Conservation (phyloP, 1,140 invertebrate genomes). For the Oscheius sp. region DNA sequence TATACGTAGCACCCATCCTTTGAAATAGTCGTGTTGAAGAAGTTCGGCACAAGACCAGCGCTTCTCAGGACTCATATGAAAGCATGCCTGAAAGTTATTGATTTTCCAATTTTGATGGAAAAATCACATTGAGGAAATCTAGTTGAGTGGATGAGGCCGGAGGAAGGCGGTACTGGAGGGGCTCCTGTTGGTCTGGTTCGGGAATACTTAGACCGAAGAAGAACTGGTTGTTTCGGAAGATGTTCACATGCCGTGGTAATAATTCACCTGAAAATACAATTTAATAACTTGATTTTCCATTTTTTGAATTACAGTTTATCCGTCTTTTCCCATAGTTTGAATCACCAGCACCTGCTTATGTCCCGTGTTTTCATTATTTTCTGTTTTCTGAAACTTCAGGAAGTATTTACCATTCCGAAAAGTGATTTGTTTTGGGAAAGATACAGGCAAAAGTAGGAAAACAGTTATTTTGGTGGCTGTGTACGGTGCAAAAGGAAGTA, state of each 20-base stretch:
- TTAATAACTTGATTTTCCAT: background rate
- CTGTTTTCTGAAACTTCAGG: no score
- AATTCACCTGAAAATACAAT: constrained; percentile 73
- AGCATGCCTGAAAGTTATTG: constrained; percentile 72
- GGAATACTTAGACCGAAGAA: constrained; percentile 82
- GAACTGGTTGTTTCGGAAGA: constrained; percentile 92
- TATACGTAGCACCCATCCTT: constrained; percentile 37
- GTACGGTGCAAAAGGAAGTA: no score
- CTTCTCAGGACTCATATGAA: constrained; percentile 87
- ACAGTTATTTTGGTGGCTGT: no score
- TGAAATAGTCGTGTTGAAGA: constrained; percentile 80
- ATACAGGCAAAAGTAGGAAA: no score
- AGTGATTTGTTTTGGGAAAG: no score
- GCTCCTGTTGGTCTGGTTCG: constrained; percentile 70
- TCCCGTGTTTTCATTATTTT: no score
- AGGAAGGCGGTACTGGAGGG: constrained; percentile 43
- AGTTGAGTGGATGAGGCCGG: constrained; percentile 26
- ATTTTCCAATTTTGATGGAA: constrained; percentile 28
- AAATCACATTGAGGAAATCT: constrained; percentile 38
- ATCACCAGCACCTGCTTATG: no score
- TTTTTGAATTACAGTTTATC: background rate
- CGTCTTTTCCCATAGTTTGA: background rate
- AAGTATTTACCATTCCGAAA: no score
- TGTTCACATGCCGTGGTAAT: constrained; percentile 85
- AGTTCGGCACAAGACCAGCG: constrained; percentile 85